Conservation (phyloP, 1,140 invertebrate genomes). For the Uloborus diversus region DNA sequence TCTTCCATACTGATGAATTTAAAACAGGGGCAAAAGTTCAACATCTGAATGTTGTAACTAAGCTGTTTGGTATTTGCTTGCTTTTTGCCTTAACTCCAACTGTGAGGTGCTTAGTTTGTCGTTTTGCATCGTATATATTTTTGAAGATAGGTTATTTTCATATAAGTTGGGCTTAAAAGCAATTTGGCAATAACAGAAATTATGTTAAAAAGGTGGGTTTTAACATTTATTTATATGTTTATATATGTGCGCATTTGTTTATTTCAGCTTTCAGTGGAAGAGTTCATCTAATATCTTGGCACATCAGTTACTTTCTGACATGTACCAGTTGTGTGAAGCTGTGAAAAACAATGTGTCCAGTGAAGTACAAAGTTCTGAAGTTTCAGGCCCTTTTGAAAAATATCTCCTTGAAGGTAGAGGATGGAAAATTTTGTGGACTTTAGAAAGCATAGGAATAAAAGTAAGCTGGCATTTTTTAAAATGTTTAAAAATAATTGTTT, state of each 20-base stretch:
- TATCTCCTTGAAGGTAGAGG: constrained; percentile 44
- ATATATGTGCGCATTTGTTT: not conserved
- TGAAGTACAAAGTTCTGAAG: not conserved
- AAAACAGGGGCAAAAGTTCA: too few relatives aligned
- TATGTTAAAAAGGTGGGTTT: not conserved
- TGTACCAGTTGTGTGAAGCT: constrained; percentile 35
- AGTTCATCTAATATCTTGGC: constrained; percentile 37
- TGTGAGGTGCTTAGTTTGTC: not conserved
- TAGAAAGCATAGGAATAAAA: constrained; percentile 35
- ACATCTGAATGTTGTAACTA: too few relatives aligned
- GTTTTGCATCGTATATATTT: not conserved
- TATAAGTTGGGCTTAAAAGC: not conserved
- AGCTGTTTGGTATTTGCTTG: too few relatives aligned
- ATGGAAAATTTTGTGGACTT: constrained; percentile 46
- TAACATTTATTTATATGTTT: not conserved
- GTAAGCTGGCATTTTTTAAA: too few relatives aligned
- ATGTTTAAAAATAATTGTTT: too few relatives aligned
- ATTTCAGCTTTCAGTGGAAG: constrained; percentile 34
- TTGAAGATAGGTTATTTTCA: not conserved
- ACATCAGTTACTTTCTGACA: constrained; percentile 40
- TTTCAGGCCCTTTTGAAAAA: constrained; percentile 21
- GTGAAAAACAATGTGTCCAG: not conserved
- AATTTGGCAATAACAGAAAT: not conserved
- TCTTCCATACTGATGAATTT: too few relatives aligned
- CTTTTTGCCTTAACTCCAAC: too few relatives aligned